phyloP scores from a whole-genome alignment of 2,797 vertebrate species.

The Synaphobranchus kaupii region DNA sequence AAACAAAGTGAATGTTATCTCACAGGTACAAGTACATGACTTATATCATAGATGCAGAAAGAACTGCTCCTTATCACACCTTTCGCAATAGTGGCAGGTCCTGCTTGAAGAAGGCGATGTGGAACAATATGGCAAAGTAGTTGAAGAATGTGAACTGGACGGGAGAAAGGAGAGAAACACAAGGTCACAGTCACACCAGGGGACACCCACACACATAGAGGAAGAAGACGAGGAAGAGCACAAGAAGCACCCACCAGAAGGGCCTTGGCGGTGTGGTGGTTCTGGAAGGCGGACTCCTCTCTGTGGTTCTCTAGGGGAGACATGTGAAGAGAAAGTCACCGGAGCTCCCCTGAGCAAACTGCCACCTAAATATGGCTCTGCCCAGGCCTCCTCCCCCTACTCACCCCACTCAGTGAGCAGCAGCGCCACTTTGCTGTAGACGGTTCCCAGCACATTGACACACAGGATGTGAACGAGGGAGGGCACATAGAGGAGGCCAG shows the following conservation, averaged over 20 bases:
- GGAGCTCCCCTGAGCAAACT: neutral
- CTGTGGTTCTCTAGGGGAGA: constrained; percentile 76
- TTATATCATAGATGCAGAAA: neutral
- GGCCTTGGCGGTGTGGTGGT: constrained; percentile 78
- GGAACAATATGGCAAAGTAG: constrained; percentile 80
- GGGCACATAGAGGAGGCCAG: constrained; percentile 66
- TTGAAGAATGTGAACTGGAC: constrained; percentile 82
- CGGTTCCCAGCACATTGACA: constrained; percentile 69
- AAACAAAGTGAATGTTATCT: neutral
- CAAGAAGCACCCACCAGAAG: constrained; percentile 71
- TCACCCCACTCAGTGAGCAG: constrained; percentile 76
- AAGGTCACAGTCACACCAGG: neutral
- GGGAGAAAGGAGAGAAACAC: constrained; percentile 14
- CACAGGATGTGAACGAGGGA: constrained; percentile 76
- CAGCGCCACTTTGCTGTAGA: constrained; percentile 68
- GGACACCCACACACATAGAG: neutral
- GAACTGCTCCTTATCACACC: constrained; percentile 55
- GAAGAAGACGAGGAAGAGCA: neutral
- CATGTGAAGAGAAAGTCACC: neutral
- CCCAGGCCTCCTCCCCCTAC: constrained; percentile 28
- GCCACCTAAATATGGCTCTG: neutral
- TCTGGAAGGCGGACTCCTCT: constrained; percentile 75
- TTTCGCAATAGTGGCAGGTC: constrained; percentile 77
- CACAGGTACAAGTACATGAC: neutral
- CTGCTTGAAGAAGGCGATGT: constrained; percentile 80